A percentile compares a stretch with the other conserved stretches of the same genome.
Conservation (phyloP, 2,888 invertebrate genomes). For the Panopea generosa region DNA sequence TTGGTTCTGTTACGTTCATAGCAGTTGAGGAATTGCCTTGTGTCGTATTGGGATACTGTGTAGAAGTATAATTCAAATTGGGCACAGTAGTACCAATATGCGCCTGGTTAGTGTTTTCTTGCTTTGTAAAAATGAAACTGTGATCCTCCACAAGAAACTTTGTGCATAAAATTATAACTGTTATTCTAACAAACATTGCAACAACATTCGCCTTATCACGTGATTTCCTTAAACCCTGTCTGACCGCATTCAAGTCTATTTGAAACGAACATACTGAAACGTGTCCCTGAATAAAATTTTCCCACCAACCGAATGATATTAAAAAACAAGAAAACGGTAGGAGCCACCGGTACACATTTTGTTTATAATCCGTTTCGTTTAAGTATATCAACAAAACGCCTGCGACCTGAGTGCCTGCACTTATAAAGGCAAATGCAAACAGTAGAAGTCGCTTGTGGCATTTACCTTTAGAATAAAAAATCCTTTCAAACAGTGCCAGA, state of each 20-base stretch:
- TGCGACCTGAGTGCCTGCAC: conserved; percentile 54
- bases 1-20: too few relatives aligned
- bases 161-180: conserved; percentile 4
- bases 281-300: conserved; percentile 89
- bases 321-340: conserved; percentile 86
- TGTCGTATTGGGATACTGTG: too few relatives aligned
- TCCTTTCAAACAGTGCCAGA: conserved; percentile 64
- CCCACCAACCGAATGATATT: conserved; percentile 98
- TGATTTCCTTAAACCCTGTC: conserved; percentile 46
- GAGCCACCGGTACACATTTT: not conserved
- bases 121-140: not conserved
- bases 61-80: too few relatives aligned
- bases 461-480: conserved; percentile 21
- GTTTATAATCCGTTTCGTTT: not conserved
- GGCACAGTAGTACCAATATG: too few relatives aligned
- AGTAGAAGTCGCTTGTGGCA: conserved; percentile 10
- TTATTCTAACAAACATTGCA: conserved; percentile 4
- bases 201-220: conserved; percentile 64
- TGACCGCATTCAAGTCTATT: conserved; percentile 52
- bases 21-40: too few relatives aligned
- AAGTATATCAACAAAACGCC: conserved; percentile 24
- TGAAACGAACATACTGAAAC: conserved; percentile 56
- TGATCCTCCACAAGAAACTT: conserved; percentile 2
- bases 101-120: too few relatives aligned
- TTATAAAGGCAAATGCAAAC: conserved; percentile 26